Conservation (phyloP, 2,113 vertebrate species). For the Anarhynchus alexandrinus region DNA sequence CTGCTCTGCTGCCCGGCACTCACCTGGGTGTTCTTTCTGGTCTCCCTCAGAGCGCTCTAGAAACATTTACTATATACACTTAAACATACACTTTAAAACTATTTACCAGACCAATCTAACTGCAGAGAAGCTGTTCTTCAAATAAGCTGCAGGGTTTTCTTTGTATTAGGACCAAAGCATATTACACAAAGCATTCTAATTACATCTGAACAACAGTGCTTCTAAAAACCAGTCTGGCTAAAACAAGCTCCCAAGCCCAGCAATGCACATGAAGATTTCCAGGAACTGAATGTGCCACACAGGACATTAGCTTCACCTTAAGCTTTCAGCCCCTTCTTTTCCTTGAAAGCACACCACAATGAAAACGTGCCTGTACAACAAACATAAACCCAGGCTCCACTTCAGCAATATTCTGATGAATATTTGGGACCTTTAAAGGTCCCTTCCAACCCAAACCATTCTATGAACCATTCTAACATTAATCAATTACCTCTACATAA, state of each 20-base stretch:
- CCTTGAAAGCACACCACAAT: neutral
- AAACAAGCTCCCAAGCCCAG: neutral
- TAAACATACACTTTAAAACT: neutral
- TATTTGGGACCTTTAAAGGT: neutral
- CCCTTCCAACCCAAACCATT: neutral
- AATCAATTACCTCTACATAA: neutral
- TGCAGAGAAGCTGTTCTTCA: neutral
- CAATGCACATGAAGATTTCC: rapidly evolving
- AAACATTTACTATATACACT: neutral
- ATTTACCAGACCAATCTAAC: neutral
- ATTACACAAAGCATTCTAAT: neutral
- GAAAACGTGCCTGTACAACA: neutral
- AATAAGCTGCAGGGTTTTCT: neutral
- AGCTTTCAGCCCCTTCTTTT: neutral
- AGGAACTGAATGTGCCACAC: neutral
- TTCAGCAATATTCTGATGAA: neutral
- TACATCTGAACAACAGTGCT: neutral
- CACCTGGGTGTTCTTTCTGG: neutral
- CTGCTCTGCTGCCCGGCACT: neutral
- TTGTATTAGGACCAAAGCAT: neutral
- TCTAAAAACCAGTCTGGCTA: neutral
- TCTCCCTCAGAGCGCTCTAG: neutral
- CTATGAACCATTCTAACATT: neutral
- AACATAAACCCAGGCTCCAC: neutral
- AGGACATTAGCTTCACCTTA: neutral